A percentile compares a stretch with the other conserved stretches of the same genome.
phyloP scores from a whole-genome alignment of 2,113 vertebrate species.

The Serinus canaria region DNA sequence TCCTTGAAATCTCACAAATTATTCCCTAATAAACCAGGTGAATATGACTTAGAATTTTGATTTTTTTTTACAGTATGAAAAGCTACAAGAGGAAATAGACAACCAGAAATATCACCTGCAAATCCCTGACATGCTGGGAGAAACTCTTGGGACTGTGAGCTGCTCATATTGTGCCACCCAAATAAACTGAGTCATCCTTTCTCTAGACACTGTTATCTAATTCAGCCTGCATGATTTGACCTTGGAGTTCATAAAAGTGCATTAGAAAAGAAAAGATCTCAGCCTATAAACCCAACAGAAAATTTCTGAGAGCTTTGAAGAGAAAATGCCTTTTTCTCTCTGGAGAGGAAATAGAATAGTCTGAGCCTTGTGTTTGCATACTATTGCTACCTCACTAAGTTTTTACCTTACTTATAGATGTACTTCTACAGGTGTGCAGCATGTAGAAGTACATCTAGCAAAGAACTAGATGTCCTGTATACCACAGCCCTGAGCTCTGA shows the following conservation, averaged over 20 bases:
- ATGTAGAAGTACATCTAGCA: too few species aligned
- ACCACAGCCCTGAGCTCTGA: not conserved
- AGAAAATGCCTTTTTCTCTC: not conserved
- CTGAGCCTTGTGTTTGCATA: not conserved
- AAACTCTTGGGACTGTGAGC: not conserved
- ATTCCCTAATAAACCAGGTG: not conserved
- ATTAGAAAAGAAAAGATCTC: not conserved
- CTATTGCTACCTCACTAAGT: not conserved
- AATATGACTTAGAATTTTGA: not conserved
- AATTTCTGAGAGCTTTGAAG: not conserved
- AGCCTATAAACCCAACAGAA: not conserved
- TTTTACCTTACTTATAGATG: not conserved
- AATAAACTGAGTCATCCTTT: slow-evolving; percentile 55
- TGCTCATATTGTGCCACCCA: not conserved
- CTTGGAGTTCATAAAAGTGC: slow-evolving; percentile 23
- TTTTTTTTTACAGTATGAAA: not conserved
- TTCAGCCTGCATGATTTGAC: slow-evolving; percentile 35
- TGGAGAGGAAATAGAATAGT: not conserved
- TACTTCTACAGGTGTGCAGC: not conserved
- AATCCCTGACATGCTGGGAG: not conserved
- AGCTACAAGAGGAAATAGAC: not conserved
- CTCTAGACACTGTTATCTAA: slow-evolving; percentile 34
- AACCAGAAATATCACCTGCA: not conserved
- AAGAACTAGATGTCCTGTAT: not conserved
- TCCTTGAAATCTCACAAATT: not conserved